Evolutionary conservation across 2,888 invertebrate species (phyloP).

Genomic region (Yponomeuta plumbellus): DNA sequence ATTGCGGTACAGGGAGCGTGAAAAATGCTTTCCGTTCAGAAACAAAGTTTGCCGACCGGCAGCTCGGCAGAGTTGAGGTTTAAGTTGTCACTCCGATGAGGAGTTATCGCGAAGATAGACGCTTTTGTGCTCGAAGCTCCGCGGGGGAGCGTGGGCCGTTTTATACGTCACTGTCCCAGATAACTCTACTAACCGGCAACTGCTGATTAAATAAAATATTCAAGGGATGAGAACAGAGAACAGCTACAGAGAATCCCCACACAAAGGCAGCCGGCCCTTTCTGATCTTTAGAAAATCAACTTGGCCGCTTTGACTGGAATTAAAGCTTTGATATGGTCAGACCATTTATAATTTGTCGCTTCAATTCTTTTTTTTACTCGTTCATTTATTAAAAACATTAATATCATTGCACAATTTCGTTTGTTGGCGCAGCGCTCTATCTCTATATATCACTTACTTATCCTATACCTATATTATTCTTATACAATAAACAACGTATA

Average conservation of each 20-base stretch:
- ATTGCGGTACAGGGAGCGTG: constrained; percentile 1
- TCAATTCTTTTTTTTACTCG: neutral
- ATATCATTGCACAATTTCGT: neutral
- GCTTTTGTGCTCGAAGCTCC: neutral
- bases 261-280: neutral
- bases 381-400: neutral
- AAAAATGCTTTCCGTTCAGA: neutral
- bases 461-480: too few relatives aligned
- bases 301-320: neutral
- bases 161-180: neutral
- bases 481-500: too few relatives aligned
- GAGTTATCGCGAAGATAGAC: constrained; percentile 3
- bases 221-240: neutral
- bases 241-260: neutral
- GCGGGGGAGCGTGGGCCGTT: neutral
- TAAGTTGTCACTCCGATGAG: constrained; percentile 6
- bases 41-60: neutral
- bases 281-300: neutral
- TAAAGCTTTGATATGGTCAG: neutral
- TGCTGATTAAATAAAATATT: constrained; percentile 4
- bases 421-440: too few relatives aligned
- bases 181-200: neutral
- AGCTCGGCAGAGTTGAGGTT: neutral
- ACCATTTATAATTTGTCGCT: neutral
- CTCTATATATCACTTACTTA: too few relatives aligned